Conservation (phyloP, 2,113 vertebrate genomes). For the Aphyosemion australe region DNA sequence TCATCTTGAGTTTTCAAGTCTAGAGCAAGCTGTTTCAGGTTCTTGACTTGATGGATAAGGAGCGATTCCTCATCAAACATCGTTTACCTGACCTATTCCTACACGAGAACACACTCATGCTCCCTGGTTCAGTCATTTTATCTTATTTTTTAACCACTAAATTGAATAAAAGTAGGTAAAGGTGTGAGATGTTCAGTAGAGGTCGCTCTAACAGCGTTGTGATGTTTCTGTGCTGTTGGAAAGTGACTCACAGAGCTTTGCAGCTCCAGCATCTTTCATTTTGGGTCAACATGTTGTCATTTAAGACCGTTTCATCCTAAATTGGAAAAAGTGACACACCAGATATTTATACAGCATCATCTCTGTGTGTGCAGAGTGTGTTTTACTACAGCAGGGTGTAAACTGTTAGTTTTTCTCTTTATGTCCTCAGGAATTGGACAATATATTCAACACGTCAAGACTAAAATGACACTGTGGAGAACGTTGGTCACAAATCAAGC, state of each 20-base stretch:
- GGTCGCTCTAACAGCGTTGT: constrained; percentile 46
- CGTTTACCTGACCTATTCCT: neutral
- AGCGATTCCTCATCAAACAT: neutral
- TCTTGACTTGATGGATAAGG: neutral
- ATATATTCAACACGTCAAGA: no score
- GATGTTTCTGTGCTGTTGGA: no score
- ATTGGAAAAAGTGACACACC: neutral
- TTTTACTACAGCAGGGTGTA: neutral
- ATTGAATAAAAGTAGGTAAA: neutral
- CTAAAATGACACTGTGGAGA: no score
- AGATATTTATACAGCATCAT: neutral
- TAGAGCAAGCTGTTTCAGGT: neutral
- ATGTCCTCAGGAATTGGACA: no score
- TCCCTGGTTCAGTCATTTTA: constrained; percentile 15
- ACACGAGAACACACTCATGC: neutral
- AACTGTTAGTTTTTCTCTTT: no score
- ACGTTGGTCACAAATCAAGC: no score
- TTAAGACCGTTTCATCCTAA: neutral
- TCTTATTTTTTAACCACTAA: constrained; percentile 5
- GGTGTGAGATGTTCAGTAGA: constrained; percentile 29
- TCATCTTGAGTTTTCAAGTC: neutral
- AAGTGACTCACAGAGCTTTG: constrained; percentile 6
- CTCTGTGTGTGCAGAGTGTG: neutral
- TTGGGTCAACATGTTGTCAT: neutral
- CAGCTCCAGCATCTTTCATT: neutral